These are phyloP conservation scores for Frankliniella fusca DNA, from an alignment of 2,888 invertebrate species.

Conservation along the genomic window DNA sequence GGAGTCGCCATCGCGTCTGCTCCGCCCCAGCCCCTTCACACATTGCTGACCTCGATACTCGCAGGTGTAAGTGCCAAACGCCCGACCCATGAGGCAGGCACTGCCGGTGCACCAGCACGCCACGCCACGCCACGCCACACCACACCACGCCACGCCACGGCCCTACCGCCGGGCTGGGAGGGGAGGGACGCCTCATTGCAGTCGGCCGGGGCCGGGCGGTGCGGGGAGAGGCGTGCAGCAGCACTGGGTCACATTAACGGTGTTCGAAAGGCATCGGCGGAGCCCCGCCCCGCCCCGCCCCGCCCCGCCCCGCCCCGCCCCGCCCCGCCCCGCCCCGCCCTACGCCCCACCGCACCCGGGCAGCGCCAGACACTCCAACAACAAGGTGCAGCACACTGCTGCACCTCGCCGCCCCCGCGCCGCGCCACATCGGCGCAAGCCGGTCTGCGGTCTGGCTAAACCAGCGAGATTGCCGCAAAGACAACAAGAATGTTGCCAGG, in stretches of 20 bases:
- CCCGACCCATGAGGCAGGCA: conserved; percentile 35
- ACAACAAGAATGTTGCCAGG: no score
- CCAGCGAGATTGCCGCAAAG: no score
- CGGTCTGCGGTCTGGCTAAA: no score
- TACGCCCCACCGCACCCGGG: neutral
- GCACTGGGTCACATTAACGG: conserved; percentile 24
- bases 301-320: neutral
- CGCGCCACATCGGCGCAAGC: no score
- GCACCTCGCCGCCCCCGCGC: neutral
- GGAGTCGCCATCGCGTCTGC: neutral
- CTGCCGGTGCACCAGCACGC: neutral
- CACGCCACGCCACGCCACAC: conserved; percentile 30
- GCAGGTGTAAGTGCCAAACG: neutral
- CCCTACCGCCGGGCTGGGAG: conserved; percentile 38
- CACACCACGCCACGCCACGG: neutral
- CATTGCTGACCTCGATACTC: neutral
- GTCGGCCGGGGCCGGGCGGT: neutral
- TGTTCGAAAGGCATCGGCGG: conserved; percentile 9
- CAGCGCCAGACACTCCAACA: no score
- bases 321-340: neutral
- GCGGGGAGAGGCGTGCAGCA: neutral
- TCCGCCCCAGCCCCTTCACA: neutral
- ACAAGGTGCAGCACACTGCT: neutral
- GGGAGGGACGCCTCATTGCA: conserved; percentile 55
- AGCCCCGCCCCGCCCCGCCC: neutral